These are phyloP conservation scores for Cryptocephalus moraei DNA, from an alignment of 2,888 invertebrate genomes.

Conservation along the genomic window DNA sequence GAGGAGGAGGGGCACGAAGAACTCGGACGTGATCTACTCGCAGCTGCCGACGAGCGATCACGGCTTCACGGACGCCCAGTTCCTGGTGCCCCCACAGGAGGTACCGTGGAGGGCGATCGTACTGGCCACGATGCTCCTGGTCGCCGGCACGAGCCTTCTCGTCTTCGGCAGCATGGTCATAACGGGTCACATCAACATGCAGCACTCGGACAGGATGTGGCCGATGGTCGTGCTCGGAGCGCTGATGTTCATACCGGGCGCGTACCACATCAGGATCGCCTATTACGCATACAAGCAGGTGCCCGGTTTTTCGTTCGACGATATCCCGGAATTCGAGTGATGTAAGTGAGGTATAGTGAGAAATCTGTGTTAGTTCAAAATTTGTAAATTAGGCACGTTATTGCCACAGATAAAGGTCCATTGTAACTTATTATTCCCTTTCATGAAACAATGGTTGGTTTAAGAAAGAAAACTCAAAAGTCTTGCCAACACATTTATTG, in stretches of 20 bases:
- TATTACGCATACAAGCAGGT: constrained; percentile 76
- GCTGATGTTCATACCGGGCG: constrained; percentile 86
- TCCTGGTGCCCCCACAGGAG: constrained; percentile 53
- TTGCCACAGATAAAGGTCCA: too few species aligned
- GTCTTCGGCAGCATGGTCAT: constrained; percentile 68
- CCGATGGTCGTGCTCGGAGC: constrained; percentile 78
- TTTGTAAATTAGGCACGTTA: too few species aligned
- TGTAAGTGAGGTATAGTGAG: too few species aligned
- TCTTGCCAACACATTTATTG: too few species aligned
- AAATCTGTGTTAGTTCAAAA: too few species aligned
- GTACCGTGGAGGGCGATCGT: constrained; percentile 79
- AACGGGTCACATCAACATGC: constrained; percentile 68
- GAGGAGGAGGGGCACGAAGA: constrained; percentile 48
- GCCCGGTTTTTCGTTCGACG: constrained; percentile 76
- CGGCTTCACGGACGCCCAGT: constrained; percentile 63
- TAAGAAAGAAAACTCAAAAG: too few species aligned
- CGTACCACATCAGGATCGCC: constrained; percentile 82
- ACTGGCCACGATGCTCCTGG: constrained; percentile 64
- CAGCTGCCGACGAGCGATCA: constrained; percentile 44
- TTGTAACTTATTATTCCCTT: too few species aligned
- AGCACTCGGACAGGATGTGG: constrained; percentile 83
- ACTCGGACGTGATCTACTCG: constrained; percentile 53
- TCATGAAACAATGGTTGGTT: too few species aligned
- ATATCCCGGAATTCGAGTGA: constrained; percentile 80
- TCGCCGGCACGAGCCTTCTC: constrained; percentile 59